Evolutionary conservation across 2,888 invertebrate species (phyloP).

Genomic region (Mesorhabditis spiculigera): DNA sequence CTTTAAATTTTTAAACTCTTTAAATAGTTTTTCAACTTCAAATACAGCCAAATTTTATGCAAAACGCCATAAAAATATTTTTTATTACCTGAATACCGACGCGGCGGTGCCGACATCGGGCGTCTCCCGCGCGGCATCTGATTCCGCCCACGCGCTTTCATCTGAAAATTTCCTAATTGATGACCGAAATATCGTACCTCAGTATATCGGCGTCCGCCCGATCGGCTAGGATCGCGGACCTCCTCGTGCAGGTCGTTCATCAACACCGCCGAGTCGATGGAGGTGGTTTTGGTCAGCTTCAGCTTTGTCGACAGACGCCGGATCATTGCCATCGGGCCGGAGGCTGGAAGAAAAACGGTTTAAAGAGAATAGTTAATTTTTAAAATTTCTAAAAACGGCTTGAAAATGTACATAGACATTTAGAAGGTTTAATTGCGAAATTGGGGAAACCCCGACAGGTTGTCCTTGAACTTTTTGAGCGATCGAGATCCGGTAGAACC

Average conservation of each 20-base stretch:
- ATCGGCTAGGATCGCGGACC: neutral
- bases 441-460: too few relatives aligned
- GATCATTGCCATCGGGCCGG: conserved; percentile 22
- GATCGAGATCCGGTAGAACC: too few relatives aligned
- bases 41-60: too few relatives aligned
- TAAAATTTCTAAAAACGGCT: too few relatives aligned
- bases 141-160: neutral
- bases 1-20: too few relatives aligned
- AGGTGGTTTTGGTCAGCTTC: conserved; percentile 21
- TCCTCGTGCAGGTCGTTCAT: neutral
- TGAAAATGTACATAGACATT: too few relatives aligned
- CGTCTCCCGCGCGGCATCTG: neutral
- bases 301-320: conserved; percentile 21
- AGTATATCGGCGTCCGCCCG: neutral
- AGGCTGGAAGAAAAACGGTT: neutral
- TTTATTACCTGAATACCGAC: neutral
- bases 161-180: neutral
- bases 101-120: neutral
- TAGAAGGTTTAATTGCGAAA: too few relatives aligned
- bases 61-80: too few relatives aligned
- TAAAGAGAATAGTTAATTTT: too few relatives aligned
- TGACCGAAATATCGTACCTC: neutral
- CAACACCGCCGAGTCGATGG: conserved; percentile 9
- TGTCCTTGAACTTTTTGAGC: too few relatives aligned
- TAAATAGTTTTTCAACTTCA: too few relatives aligned